A percentile compares a stretch with the other conserved stretches of the same genome.
These are phyloP conservation scores for Pogonomyrmex barbatus DNA, from an alignment of 1,140 invertebrate species.

Conservation along the genomic window DNA sequence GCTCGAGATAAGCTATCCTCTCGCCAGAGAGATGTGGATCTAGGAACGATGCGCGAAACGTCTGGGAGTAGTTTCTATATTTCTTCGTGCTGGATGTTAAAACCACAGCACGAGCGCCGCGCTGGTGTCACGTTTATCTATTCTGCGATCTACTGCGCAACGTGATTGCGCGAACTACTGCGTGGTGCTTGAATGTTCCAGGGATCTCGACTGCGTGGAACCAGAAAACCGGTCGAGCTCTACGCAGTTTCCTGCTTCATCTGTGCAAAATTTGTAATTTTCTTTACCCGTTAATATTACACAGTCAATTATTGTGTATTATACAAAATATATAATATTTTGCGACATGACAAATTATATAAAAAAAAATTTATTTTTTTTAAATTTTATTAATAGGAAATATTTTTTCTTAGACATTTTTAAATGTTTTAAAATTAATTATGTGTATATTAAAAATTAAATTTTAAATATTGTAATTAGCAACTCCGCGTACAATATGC, in stretches of 20 bases:
- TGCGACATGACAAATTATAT: not conserved
- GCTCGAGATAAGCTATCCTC: constrained; percentile 66
- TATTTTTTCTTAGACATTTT: too few relatives aligned
- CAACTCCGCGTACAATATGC: too few relatives aligned
- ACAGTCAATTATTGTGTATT: constrained; percentile 9
- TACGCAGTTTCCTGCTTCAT: constrained; percentile 46
- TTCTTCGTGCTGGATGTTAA: constrained; percentile 70
- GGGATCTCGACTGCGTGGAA: constrained; percentile 51
- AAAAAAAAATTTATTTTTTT: not conserved
- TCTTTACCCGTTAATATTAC: not conserved
- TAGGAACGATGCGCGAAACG: constrained; percentile 72
- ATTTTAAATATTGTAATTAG: not conserved
- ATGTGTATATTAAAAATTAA: constrained; percentile 3
- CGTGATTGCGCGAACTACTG: constrained; percentile 71
- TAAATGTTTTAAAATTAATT: not conserved
- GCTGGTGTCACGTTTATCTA: constrained; percentile 72
- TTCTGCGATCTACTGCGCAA: constrained; percentile 63
- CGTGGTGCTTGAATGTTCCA: constrained; percentile 61
- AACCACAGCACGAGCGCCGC: constrained; percentile 54
- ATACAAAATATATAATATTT: not conserved
- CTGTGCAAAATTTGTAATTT: constrained; percentile 47
- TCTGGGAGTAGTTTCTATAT: constrained; percentile 67
- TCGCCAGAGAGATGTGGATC: constrained; percentile 71
- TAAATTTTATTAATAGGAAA: too few relatives aligned
- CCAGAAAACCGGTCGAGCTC: constrained; percentile 67